Evolutionary conservation across 2,888 invertebrate genomes (phyloP).

Genomic region (Mycalesis mineus): DNA sequence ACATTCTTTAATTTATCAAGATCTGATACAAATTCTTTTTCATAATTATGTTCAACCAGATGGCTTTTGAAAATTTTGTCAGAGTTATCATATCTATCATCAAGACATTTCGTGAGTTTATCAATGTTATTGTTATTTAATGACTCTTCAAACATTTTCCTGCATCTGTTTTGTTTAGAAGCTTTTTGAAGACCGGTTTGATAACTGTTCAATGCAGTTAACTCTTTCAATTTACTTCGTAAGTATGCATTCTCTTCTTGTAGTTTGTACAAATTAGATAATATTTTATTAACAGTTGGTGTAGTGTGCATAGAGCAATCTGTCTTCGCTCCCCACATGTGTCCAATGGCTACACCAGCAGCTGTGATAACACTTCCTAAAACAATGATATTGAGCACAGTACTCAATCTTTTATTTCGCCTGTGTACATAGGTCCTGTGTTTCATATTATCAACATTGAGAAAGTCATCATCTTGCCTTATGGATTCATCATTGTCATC

Average conservation of each 20-base stretch:
- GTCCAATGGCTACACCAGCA: constrained; percentile 70
- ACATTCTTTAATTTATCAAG: constrained; percentile 55
- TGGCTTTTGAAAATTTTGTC: constrained; percentile 38
- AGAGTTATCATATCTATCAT: constrained; percentile 39
- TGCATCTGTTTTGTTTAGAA: constrained; percentile 56
- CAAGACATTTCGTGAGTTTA: constrained; percentile 58
- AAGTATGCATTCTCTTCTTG: constrained; percentile 72
- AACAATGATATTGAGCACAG: constrained; percentile 67
- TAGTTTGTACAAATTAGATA: constrained; percentile 69
- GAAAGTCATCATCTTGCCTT: constrained; percentile 50
- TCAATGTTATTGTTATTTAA: constrained; percentile 51
- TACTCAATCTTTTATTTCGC: constrained; percentile 68
- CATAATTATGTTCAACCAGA: constrained; percentile 43
- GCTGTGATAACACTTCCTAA: constrained; percentile 72
- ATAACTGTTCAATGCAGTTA: constrained; percentile 46
- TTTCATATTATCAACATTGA: constrained; percentile 52
- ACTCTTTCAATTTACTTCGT: constrained; percentile 61
- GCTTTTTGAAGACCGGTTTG: constrained; percentile 46
- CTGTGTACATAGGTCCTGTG: constrained; percentile 71
- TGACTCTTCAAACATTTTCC: constrained; percentile 66
- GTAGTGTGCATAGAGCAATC: constrained; percentile 57
- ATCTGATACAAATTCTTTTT: constrained; percentile 56
- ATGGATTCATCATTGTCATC: constrained; percentile 42
- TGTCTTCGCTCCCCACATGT: constrained; percentile 72
- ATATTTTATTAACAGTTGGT: constrained; percentile 67